Evolutionary conservation across 2,888 invertebrate genomes (phyloP).

Genomic region (Ochropleura plecta): DNA sequence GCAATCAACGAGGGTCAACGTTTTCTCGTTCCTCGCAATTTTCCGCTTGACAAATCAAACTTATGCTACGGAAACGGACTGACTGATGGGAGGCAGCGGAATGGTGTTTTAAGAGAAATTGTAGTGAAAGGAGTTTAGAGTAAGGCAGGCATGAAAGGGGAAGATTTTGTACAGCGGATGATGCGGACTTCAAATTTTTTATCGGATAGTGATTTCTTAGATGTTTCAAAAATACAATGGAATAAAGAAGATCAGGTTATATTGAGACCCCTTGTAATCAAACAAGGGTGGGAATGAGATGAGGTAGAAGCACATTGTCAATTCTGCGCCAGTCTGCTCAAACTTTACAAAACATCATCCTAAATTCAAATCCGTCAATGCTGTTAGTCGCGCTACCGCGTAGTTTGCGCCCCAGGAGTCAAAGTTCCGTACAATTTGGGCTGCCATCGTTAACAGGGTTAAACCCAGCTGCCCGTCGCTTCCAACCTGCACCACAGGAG

Average conservation of each 20-base stretch:
- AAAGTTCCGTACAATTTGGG: slow-evolving; percentile 44
- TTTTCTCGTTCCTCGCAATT: slow-evolving; percentile 81
- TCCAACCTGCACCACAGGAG: slow-evolving; percentile 52
- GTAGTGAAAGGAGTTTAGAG: background rate
- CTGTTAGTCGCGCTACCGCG: slow-evolving; percentile 3
- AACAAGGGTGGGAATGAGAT: background rate
- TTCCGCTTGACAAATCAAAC: slow-evolving; percentile 84
- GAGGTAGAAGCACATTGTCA: background rate
- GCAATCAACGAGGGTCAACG: slow-evolving; percentile 74
- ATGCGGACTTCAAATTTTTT: background rate
- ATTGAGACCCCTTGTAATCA: background rate
- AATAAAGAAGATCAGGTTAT: background rate
- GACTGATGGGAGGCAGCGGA: slow-evolving; percentile 55
- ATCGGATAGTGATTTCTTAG: background rate
- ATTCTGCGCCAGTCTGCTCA: background rate
- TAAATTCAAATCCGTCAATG: slow-evolving; percentile 12
- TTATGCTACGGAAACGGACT: slow-evolving; percentile 66
- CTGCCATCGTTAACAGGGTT: slow-evolving; percentile 59
- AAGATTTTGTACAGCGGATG: background rate
- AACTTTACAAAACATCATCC: slow-evolving; percentile 11
- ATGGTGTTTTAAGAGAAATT: background rate
- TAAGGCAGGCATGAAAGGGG: background rate
- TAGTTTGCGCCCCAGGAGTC: slow-evolving; percentile 32
- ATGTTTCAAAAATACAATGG: background rate
- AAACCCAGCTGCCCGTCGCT: slow-evolving; percentile 46